These are phyloP conservation scores for Phortica okadai DNA, from an alignment of 2,888 invertebrate species.

Conservation along the genomic window DNA sequence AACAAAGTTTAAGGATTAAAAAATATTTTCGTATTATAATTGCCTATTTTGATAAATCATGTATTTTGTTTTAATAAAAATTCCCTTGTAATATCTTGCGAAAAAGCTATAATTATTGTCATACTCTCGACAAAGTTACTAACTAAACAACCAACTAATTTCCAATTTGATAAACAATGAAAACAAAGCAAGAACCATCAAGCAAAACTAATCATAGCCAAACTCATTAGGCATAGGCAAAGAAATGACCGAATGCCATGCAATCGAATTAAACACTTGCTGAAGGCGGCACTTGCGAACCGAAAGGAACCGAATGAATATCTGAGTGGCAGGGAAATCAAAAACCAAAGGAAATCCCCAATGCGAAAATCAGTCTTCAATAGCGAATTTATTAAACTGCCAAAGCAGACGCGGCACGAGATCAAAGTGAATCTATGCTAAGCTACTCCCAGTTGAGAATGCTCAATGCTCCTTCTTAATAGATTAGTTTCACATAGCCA, in stretches of 20 bases:
- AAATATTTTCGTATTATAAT: too few relatives aligned
- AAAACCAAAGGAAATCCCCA: constrained; percentile 66
- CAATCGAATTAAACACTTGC: constrained; percentile 69
- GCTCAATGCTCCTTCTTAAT: constrained; percentile 48
- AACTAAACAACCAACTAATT: background rate
- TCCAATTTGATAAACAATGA: background rate
- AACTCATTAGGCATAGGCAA: constrained; percentile 67
- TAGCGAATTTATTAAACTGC: constrained; percentile 61
- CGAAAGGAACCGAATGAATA: constrained; percentile 10
- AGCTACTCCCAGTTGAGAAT: constrained; percentile 41
- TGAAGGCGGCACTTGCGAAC: constrained; percentile 47
- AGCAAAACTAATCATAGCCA: constrained; percentile 64
- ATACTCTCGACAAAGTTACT: too few relatives aligned
- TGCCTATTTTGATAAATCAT: too few relatives aligned
- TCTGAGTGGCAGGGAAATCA: constrained; percentile 50
- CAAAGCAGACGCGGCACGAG: constrained; percentile 70
- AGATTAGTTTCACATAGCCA: constrained; percentile 73
- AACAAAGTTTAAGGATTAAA: too few relatives aligned
- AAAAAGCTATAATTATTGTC: too few relatives aligned
- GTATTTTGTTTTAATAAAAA: too few relatives aligned
- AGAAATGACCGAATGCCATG: constrained; percentile 55
- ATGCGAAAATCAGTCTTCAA: constrained; percentile 57
- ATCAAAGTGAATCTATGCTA: constrained; percentile 63
- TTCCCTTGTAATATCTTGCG: too few relatives aligned
- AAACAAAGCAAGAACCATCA: constrained; percentile 42